Conservation (phyloP, 2,888 invertebrate genomes). For the Fragum fragum region DNA sequence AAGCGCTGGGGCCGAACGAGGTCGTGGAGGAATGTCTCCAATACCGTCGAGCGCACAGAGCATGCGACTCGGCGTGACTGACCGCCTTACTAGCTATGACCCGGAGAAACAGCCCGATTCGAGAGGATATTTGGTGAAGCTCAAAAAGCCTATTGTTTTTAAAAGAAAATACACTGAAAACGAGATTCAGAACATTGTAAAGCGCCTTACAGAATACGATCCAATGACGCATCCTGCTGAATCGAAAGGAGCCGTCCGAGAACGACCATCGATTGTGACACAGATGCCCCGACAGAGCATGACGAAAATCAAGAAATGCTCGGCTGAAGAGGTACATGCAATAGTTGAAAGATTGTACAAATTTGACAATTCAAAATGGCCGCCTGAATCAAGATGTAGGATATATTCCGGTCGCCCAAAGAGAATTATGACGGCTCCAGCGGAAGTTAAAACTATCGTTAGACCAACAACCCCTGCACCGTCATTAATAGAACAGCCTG, state of each 20-base stretch:
- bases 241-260: slow-evolving; percentile 53
- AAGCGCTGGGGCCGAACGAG: slow-evolving; percentile 34
- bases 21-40: slow-evolving; percentile 45
- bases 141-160: slow-evolving; percentile 71
- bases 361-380: slow-evolving; percentile 65
- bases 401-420: slow-evolving; percentile 56
- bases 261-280: slow-evolving; percentile 61
- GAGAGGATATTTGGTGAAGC: slow-evolving; percentile 67
- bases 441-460: slow-evolving; percentile 17
- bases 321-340: slow-evolving; percentile 74
- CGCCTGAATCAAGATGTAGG: slow-evolving; percentile 60
- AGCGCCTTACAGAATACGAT: slow-evolving; percentile 70
- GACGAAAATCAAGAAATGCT: slow-evolving; percentile 69
- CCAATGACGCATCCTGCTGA: slow-evolving; percentile 67
- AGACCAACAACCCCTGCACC: not conserved
- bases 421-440: slow-evolving; percentile 48
- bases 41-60: slow-evolving; percentile 62
- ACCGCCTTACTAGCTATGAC: slow-evolving; percentile 66
- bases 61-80: slow-evolving; percentile 46
- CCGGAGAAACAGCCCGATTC: slow-evolving; percentile 73
- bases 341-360: slow-evolving; percentile 73
- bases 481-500: not conserved
- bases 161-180: slow-evolving; percentile 72
- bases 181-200: slow-evolving; percentile 71
- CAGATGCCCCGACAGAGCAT: slow-evolving; percentile 70